Base-by-base conservation (phyloP, 2,113 vertebrate species). In the Marmota monax region DNA sequence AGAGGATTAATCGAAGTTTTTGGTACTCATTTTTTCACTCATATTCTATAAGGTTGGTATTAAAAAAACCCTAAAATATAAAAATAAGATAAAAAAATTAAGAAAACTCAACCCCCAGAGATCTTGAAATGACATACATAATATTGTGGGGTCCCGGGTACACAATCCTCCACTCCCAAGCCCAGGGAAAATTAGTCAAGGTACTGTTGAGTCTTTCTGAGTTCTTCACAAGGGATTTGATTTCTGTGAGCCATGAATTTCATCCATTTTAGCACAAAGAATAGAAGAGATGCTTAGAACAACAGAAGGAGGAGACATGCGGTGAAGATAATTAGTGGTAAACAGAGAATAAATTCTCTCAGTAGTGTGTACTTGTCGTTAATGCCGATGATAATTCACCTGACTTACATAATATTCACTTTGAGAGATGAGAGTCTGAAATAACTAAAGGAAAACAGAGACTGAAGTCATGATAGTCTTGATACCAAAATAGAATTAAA, bases 301-400 rank as follows among this genome's bases (percentile, higher is more conserved):
- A 70, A 98, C 7, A 70, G 72, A 97, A 96, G 96, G 97, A 97
- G 98, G 92, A 97, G 97, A 97, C 96, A 96, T 96, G 97, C 89
- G 89, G 67, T 73, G 92, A 87, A 95, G 92, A 84, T 85, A 95
- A 97, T 92, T 61, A 98, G 98, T 98, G 98, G 98, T 98, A 97
- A 98, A 98, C 96, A 96, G 98, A 98, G 98, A 98, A 94, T 83
- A 97, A 92, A 93, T 98, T 95, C 96, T 98, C 97, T 99, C 98
- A 98, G 98, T 98, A 99, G 98, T 98, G 98, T 97, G 97, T 98
- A 98, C 97, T 96, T 84, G 96, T 89, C 88, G 83, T 95, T 95
- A 98, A 97, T 97, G 96, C 96, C 92, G 97, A 97, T 92, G 97
- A 76, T 74, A 77, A 91, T 97, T 97, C 97, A 98, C 96, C 97